Evolutionary conservation across 2,888 invertebrate species (phyloP).

Genomic region (Saturnia japonica): DNA sequence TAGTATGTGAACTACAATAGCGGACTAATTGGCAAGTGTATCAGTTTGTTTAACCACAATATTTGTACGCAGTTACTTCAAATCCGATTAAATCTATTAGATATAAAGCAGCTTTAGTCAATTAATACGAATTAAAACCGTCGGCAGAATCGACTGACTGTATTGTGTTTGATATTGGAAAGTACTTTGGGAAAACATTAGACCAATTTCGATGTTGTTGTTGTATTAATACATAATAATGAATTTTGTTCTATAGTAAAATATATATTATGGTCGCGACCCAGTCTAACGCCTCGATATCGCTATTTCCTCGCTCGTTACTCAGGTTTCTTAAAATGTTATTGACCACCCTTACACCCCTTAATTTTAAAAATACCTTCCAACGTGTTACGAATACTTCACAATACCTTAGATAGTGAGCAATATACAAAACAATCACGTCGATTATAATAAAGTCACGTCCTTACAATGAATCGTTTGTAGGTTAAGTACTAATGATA

Average conservation of each 20-base stretch:
- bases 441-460: slow-evolving; percentile 74
- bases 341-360: too few relatives aligned
- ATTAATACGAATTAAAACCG: slow-evolving; percentile 53
- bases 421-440: slow-evolving; percentile 74
- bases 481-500: slow-evolving; percentile 73
- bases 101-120: slow-evolving; percentile 50
- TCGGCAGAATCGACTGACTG: slow-evolving; percentile 37
- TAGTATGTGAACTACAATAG: slow-evolving; percentile 37
- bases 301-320: too few relatives aligned
- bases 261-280: too few relatives aligned
- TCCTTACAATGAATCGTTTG: slow-evolving; percentile 73
- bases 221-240: neutral
- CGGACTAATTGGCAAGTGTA: slow-evolving; percentile 51
- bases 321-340: too few relatives aligned
- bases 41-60: slow-evolving; percentile 47
- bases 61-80: slow-evolving; percentile 39
- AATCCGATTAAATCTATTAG: slow-evolving; percentile 51
- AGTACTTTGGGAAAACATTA: neutral
- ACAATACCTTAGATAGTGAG: slow-evolving; percentile 41
- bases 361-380: neutral
- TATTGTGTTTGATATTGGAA: slow-evolving; percentile 19
- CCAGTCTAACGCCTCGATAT: too few relatives aligned
- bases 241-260: too few relatives aligned
- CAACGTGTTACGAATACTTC: neutral
- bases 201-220: neutral